Evolutionary conservation across 2,888 invertebrate genomes (phyloP).

Genomic region (Drosophila diplacantha): DNA sequence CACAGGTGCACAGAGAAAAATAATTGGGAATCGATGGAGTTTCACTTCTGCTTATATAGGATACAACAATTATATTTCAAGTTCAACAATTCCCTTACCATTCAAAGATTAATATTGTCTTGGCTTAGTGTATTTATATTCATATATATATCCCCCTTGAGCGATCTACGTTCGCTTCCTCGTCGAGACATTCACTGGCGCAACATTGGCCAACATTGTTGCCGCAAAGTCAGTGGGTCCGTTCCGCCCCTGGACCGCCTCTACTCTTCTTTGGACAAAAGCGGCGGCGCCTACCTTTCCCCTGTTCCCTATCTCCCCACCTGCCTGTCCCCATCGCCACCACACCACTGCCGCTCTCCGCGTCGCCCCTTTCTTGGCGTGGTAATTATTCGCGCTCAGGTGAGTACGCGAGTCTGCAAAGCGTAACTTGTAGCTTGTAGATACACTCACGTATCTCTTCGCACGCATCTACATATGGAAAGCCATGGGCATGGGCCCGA

Average conservation of each 20-base stretch:
- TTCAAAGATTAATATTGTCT: not conserved
- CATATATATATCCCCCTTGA: conserved; percentile 20
- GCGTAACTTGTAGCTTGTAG: conserved; percentile 72
- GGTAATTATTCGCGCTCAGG: conserved; percentile 75
- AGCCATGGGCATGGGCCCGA: conserved; percentile 32
- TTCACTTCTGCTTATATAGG: not conserved
- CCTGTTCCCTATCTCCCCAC: conserved; percentile 1
- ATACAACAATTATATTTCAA: not conserved
- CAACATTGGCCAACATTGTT: conserved; percentile 27
- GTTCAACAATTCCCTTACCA: not conserved
- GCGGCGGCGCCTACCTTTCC: conserved; percentile 49
- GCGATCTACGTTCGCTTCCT: conserved; percentile 59
- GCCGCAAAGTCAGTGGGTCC: conserved; percentile 42
- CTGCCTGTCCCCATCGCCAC: not conserved
- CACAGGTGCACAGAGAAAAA: not conserved
- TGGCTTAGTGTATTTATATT: not conserved
- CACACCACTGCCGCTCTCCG: not conserved
- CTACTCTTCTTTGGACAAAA: conserved; percentile 37
- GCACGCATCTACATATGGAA: conserved; percentile 66
- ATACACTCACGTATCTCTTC: conserved; percentile 62
- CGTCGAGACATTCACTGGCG: conserved; percentile 51
- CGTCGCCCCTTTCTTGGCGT: conserved; percentile 43
- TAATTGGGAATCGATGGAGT: not conserved
- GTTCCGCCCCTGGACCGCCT: conserved; percentile 58
- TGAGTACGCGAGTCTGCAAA: conserved; percentile 70